Conservation (phyloP, 2,888 invertebrate species). For the Scaptomyza caliginosa region DNA sequence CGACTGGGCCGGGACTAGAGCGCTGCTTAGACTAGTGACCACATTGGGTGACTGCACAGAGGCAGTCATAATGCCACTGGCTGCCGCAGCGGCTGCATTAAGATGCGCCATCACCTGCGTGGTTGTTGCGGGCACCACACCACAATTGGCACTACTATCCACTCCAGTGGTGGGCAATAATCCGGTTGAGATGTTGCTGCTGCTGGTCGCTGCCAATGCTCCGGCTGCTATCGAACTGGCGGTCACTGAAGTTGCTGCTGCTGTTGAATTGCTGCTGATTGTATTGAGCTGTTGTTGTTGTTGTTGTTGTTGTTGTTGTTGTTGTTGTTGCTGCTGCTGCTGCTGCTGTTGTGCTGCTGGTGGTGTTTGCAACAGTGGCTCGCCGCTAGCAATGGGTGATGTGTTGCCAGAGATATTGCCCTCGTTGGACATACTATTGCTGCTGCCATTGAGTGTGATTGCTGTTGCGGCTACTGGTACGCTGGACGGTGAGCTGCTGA, state of each 20-base stretch:
- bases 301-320: conserved; percentile 5
- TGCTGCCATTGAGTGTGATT: conserved; percentile 57
- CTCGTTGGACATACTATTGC: conserved; percentile 53
- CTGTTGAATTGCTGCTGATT: conserved; percentile 72
- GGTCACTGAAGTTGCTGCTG: conserved; percentile 72
- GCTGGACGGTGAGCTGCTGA: conserved; percentile 73
- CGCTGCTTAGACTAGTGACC: conserved; percentile 83
- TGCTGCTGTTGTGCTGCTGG: conserved; percentile 44
- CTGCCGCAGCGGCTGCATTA: conserved; percentile 78
- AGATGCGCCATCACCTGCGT: conserved; percentile 83
- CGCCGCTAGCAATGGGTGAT: conserved; percentile 71
- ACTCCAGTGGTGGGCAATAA: conserved; percentile 70
- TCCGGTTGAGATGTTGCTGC: conserved; percentile 69
- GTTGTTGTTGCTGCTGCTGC: conserved; percentile 18
- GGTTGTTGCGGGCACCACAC: conserved; percentile 72
- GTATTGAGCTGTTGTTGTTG: conserved; percentile 54
- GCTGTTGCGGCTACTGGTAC: conserved; percentile 57
- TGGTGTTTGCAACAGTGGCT: conserved; percentile 69
- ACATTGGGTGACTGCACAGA: conserved; percentile 84
- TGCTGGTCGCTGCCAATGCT: conserved; percentile 77
- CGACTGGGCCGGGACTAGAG: conserved; percentile 84
- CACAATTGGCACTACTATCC: conserved; percentile 66
- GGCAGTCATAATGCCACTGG: conserved; percentile 80
- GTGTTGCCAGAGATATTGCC: conserved; percentile 71
- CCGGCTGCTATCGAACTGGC: conserved; percentile 76